Evolutionary conservation across 64 coral and sea anemone genomes (phyloP), one percentile per base, ranked within the genome.

Genomic region (Montipora cactus): DNA sequence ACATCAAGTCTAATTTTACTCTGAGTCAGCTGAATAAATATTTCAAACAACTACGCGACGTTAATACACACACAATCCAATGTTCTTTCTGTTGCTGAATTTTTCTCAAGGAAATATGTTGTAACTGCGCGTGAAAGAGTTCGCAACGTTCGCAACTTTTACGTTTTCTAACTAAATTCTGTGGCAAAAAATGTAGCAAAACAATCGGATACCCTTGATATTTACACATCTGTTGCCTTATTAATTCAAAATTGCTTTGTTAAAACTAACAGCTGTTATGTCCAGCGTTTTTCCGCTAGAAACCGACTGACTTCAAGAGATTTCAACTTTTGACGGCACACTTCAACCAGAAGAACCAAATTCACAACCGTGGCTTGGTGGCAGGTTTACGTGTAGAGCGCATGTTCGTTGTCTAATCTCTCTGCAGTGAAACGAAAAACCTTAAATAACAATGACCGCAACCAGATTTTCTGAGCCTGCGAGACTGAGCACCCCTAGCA

Each of bases 1-100:
- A 18, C 7, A n/a, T 37, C 37, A 64, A 12, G 9, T 47, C 45
- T 11, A 64, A 37, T 84, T 18, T 67, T 67, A 48, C 18, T 67
- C 15, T 37, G 37, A 37, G 15, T 19, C 81, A 67, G 58, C 81
- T 84, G 81, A 16, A 47, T 7, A 84, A 84, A 67, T n/a, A 84
- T 5, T 47, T 47, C 19, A 67, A 22, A 7, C 59, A 83, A 83
- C 59, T 16, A 44, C 58, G 16, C 9, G 6, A 83, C 47, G 21
- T 18, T 22, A 81, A 1, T 81, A 9, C 15, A 13, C 15, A 44
- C n/a, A 5, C 44, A 64, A 81, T 22, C 2, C 0, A 6, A 15
- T 78, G 49, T 5, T 9, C 6, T 71, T 71, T 21, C 68, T 15
- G 14, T 7, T 28, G 21, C 4, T 2, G 21, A 15, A 7, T 8